Evolutionary conservation across 2,797 vertebrate genomes (phyloP).

Genomic region (Catharus ustulatus): DNA sequence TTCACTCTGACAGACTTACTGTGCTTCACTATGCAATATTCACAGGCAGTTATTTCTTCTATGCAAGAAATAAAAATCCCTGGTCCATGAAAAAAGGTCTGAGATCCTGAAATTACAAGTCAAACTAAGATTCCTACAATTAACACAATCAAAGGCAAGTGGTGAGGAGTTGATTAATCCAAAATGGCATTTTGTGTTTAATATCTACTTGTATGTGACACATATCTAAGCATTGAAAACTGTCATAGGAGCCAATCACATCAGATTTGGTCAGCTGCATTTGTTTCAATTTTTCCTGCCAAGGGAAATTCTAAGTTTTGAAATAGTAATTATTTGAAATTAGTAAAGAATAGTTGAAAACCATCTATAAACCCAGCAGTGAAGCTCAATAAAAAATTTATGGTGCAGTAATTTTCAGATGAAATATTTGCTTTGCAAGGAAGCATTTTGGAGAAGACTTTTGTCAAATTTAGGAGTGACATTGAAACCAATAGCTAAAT

Average conservation of each 20-base stretch:
- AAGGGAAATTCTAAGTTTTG: not conserved
- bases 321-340: not conserved
- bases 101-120: not conserved
- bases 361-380: rapidly evolving
- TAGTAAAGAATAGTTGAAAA: not conserved
- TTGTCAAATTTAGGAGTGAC: not conserved
- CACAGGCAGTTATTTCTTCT: not conserved
- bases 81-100: not conserved
- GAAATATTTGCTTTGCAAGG: not conserved
- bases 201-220: not conserved
- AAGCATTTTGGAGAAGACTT: not conserved
- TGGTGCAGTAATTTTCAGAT: not conserved
- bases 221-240: not conserved
- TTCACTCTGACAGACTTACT: not conserved
- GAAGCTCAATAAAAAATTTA: not conserved
- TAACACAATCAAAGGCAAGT: not conserved
- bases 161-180: not conserved
- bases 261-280: not conserved
- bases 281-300: not conserved
- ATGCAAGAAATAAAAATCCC: constrained; percentile 15
- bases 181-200: not conserved
- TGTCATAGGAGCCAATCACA: not conserved
- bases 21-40: not conserved
- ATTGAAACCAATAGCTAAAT: not conserved
- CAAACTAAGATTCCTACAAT: not conserved